Evolutionary conservation across 2,888 invertebrate genomes (phyloP).

Genomic region (Standfussiana lucernea): DNA sequence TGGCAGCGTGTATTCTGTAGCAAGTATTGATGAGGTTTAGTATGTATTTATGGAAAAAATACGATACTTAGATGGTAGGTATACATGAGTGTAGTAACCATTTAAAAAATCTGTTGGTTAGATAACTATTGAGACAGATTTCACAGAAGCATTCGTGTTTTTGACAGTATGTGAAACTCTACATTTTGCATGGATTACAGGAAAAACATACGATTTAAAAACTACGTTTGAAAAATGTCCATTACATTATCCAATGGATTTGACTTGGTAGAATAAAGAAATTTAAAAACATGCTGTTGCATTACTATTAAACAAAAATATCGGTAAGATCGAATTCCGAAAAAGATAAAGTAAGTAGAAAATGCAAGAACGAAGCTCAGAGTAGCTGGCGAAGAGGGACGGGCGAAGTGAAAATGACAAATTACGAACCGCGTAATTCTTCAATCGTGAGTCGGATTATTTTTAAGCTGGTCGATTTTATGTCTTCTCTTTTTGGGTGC

Average conservation of each 20-base stretch:
- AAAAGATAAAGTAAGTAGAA: slow-evolving; percentile 24
- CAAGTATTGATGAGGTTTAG: background rate
- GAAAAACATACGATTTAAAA: background rate
- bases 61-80: background rate
- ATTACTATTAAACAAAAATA: background rate
- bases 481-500: background rate
- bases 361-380: slow-evolving; percentile 15
- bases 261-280: background rate
- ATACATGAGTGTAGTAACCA: background rate
- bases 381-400: slow-evolving; percentile 2
- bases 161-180: background rate
- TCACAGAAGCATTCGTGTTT: background rate
- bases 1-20: slow-evolving; percentile 70
- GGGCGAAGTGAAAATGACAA: slow-evolving; percentile 33
- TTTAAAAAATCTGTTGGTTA: background rate
- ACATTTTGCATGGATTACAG: background rate
- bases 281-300: background rate
- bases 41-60: background rate
- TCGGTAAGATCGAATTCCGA: background rate
- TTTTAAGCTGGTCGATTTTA: slow-evolving; percentile 2
- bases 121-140: background rate
- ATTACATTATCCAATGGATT: background rate
- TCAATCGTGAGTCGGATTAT: slow-evolving; percentile 27
- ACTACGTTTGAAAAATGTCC: background rate
- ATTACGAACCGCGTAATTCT: slow-evolving; percentile 17